Base-by-base conservation (phyloP, 1,140 invertebrate species). In the Drosophila pallidifrons region DNA sequence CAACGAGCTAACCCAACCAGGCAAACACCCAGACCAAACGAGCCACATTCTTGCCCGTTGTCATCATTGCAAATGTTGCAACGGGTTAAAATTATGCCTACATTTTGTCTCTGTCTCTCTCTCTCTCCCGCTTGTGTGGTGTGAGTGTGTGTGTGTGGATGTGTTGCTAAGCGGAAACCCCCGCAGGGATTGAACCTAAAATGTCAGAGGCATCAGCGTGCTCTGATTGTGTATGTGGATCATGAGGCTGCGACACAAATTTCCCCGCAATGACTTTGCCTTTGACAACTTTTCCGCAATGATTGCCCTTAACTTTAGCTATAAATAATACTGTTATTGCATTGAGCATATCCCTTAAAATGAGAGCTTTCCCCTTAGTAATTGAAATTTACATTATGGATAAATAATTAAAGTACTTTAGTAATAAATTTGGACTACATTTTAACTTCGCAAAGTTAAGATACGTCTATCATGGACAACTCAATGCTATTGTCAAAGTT, bases 151-250 rank as follows among this genome's bases (percentile, higher is more conserved):
- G 28, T 32, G 32, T 67, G 66, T 20, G 35, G 46, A 38, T 45
- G 41, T 68, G 54, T 61, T 55, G 55, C 74, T 70, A 57, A 78
- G 54, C 61, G 72, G 77, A 77, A 83, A 51, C 69, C 80, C 83
- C 85, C 80, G 51, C 77, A 80, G 85, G 83, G 83, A 87, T 89
- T 87, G 83, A 87, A 89, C 83, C 77, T 89, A 87, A 87, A 87
- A 89, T 77, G 85, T 87, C 83, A 87, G 80, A 89, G 72, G 72
- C 83, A 86, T 88, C 82, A 86, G 76, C 82, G 72, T 87, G 82
- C 82, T 86, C 82, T 81, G 82, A 72, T 88, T 86, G 70, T 47
- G 65, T 54, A 87, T 86, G 79, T 75, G 82, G 79, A 87, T 58
- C 71, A 81, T 74, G 76, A 66, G 76, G 67, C 63, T 72, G 73